Conservation (phyloP, 2,888 invertebrate genomes). For the Smittia sp. region DNA sequence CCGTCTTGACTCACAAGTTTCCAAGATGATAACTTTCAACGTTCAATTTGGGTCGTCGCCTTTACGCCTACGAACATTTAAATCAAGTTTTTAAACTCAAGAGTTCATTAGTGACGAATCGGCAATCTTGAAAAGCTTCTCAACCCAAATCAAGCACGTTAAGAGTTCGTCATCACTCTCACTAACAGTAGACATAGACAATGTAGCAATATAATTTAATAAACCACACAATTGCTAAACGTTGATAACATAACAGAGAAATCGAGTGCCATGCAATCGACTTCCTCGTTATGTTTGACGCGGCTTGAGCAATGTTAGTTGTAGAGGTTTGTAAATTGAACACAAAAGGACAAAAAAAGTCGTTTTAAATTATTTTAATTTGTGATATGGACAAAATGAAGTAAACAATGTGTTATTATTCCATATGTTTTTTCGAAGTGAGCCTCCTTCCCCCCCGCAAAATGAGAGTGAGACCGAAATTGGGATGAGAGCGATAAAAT, state of each 20-base stretch:
- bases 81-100: no score
- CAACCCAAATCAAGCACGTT: no score
- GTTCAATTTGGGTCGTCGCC: no score
- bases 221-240: neutral
- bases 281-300: neutral
- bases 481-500: constrained; percentile 13
- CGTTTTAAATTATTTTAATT: constrained; percentile 10
- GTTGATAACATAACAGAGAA: neutral
- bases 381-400: constrained; percentile 16
- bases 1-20: no score
- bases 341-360: neutral
- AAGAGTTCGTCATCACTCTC: neutral
- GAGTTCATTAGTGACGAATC: no score
- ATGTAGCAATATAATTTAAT: neutral
- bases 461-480: constrained; percentile 31
- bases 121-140: no score
- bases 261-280: neutral
- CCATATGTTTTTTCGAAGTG: constrained; percentile 53
- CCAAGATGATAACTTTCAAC: no score
- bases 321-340: constrained; percentile 8
- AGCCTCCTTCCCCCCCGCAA: constrained; percentile 45
- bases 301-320: neutral
- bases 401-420: constrained; percentile 40
- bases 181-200: constrained; percentile 2
- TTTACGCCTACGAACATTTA: no score